Evolutionary conservation across 1,140 invertebrate genomes (phyloP).

Genomic region (Ooceraea biroi): DNA sequence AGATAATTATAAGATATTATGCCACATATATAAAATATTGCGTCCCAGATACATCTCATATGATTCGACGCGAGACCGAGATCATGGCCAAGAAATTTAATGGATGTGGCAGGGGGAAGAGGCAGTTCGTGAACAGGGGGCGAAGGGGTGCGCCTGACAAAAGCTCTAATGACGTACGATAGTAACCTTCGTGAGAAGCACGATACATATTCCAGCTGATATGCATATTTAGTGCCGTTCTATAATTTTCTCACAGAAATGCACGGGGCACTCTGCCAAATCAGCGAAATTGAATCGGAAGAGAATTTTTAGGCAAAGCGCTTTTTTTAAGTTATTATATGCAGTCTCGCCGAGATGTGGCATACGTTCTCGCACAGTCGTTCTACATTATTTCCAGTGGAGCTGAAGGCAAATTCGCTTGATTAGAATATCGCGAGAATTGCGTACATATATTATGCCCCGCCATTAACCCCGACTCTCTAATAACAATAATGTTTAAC

Average conservation of each 20-base stretch:
- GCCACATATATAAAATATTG: conserved; percentile 37
- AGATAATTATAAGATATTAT: conserved; percentile 48
- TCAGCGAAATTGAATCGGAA: conserved; percentile 59
- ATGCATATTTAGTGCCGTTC: conserved; percentile 58
- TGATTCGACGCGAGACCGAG: conserved; percentile 46
- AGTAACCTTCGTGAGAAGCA: conserved; percentile 55
- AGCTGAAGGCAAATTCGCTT: conserved; percentile 16
- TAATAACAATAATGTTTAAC: background rate
- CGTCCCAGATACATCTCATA: conserved; percentile 49
- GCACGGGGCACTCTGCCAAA: conserved; percentile 51
- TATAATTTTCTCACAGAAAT: conserved; percentile 40
- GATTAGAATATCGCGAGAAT: conserved; percentile 50
- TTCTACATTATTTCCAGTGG: background rate
- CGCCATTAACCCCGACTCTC: background rate
- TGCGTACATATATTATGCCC: conserved; percentile 18
- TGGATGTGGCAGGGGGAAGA: conserved; percentile 27
- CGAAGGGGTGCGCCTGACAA: conserved; percentile 43
- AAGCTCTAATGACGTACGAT: conserved; percentile 59
- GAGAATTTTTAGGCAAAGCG: conserved; percentile 49
- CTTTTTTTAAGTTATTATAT: conserved; percentile 61
- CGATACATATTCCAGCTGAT: conserved; percentile 56
- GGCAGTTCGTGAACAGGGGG: background rate
- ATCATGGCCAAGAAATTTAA: conserved; percentile 62
- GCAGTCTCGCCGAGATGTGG: conserved; percentile 13
- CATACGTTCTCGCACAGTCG: background rate